Conservation (phyloP, 2,113 vertebrate genomes). For the Phycodurus eques region DNA sequence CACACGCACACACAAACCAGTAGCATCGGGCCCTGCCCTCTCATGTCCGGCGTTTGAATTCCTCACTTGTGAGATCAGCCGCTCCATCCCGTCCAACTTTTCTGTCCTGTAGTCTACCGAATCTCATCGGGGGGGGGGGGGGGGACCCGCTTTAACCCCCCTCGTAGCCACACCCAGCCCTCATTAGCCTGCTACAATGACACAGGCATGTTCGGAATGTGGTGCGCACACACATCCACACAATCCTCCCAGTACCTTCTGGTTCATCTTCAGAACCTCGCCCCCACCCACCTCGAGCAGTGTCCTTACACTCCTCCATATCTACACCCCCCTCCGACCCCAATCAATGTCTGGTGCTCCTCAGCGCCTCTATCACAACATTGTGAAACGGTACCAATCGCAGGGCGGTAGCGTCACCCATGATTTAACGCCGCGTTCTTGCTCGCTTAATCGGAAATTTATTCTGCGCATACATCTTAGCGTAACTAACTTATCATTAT, state of each 20-base stretch:
- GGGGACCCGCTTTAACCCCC: slow-evolving; percentile 1
- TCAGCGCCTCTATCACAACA: slow-evolving; percentile 1
- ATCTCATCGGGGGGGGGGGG: neutral
- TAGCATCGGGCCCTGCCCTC: slow-evolving; percentile 32
- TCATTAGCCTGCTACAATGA: slow-evolving; percentile 64
- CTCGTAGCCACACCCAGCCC: slow-evolving; percentile 20
- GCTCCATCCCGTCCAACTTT: slow-evolving; percentile 16
- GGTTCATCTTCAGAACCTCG: slow-evolving; percentile 27
- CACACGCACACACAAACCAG: neutral
- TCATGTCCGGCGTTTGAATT: slow-evolving; percentile 53
- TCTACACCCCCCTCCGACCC: slow-evolving; percentile 5
- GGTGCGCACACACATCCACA: slow-evolving; percentile 31
- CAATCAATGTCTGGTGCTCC: slow-evolving; percentile 7
- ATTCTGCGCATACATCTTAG: neutral
- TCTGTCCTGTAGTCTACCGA: slow-evolving; percentile 19
- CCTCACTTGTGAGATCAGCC: slow-evolving; percentile 51
- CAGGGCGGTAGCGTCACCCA: slow-evolving; percentile 33
- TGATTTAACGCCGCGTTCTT: slow-evolving; percentile 14
- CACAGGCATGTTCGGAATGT: slow-evolving; percentile 60
- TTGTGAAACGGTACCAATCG: slow-evolving; percentile 40
- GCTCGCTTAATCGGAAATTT: slow-evolving; percentile 24
- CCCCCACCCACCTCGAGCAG: neutral
- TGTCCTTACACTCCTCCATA: slow-evolving; percentile 17
- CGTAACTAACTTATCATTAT: neutral
- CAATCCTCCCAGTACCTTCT: slow-evolving; percentile 31